Evolutionary conservation across 2,113 vertebrate genomes (phyloP).

Genomic region (Casuarius casuarius): DNA sequence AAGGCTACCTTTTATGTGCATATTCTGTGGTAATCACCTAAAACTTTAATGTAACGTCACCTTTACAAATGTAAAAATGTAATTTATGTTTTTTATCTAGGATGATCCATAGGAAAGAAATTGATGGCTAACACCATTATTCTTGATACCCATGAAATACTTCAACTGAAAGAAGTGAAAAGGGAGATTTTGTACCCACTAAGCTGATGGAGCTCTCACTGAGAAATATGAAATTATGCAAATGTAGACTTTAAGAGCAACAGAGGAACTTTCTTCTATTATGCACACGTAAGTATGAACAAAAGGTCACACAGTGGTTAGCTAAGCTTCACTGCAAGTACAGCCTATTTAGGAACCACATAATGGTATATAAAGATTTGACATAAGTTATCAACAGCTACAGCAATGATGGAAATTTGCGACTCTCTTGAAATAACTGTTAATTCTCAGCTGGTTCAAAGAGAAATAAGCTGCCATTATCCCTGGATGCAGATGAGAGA

Average conservation of each 20-base stretch:
- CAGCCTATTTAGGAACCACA: neutral
- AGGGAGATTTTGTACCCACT: slow-evolving; percentile 34
- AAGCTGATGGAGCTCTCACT: slow-evolving; percentile 29
- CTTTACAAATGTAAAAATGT: slow-evolving; percentile 55
- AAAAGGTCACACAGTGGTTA: slow-evolving; percentile 41
- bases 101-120: slow-evolving; percentile 66
- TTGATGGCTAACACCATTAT: slow-evolving; percentile 49
- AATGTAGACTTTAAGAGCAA: slow-evolving; percentile 47
- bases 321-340: slow-evolving; percentile 40
- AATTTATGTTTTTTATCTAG: slow-evolving; percentile 70
- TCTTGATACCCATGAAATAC: slow-evolving; percentile 68
- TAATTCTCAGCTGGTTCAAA: neutral
- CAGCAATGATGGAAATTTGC: neutral
- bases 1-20: slow-evolving; percentile 36
- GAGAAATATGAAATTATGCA: slow-evolving; percentile 73
- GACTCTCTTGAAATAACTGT: neutral
- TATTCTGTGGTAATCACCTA: slow-evolving; percentile 51
- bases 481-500: neutral
- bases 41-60: slow-evolving; percentile 47
- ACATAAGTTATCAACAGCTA: slow-evolving; percentile 4
- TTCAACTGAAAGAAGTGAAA: slow-evolving; percentile 45
- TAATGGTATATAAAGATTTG: neutral
- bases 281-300: neutral
- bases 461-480: neutral
- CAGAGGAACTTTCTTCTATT: slow-evolving; percentile 46